Conservation (phyloP, 92 coral and sea anemone genomes). For the Phenganax subtilis region DNA sequence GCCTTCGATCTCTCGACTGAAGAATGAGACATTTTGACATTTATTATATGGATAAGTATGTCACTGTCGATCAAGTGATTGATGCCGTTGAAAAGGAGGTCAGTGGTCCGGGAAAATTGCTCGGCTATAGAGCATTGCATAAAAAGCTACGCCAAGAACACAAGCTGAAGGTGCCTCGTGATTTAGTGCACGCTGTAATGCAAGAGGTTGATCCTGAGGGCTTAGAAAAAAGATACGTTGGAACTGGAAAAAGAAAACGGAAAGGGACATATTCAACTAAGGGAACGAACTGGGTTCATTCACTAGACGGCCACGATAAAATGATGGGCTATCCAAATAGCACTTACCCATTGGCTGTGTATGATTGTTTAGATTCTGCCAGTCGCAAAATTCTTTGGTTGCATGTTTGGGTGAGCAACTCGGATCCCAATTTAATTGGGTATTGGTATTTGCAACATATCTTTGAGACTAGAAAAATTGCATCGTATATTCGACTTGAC, state of each 20-base stretch:
- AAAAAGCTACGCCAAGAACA: conserved; percentile 10
- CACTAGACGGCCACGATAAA: too few species aligned
- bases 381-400: conserved; percentile 22
- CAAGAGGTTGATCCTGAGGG: background rate
- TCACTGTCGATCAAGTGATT: background rate
- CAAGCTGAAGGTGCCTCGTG: background rate
- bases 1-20: conserved; percentile 4
- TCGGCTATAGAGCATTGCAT: background rate
- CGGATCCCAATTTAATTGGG: conserved; percentile 24
- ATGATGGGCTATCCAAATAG: background rate
- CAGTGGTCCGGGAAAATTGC: background rate
- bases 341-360: conserved; percentile 18
- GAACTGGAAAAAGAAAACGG: background rate
- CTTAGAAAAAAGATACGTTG: background rate
- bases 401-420: conserved; percentile 22
- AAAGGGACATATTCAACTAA: conserved; percentile 5
- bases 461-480: conserved; percentile 18
- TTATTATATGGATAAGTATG: background rate
- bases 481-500: conserved; percentile 28
- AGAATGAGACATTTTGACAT: conserved; percentile 1
- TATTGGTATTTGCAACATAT: conserved; percentile 19
- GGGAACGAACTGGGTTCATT: background rate
- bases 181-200: conserved; percentile 22
- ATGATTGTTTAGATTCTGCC: conserved; percentile 13
- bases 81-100: conserved; percentile 19